phyloP scores from a whole-genome alignment of 1,140 invertebrate genomes.

The Drosophila tristis region DNA sequence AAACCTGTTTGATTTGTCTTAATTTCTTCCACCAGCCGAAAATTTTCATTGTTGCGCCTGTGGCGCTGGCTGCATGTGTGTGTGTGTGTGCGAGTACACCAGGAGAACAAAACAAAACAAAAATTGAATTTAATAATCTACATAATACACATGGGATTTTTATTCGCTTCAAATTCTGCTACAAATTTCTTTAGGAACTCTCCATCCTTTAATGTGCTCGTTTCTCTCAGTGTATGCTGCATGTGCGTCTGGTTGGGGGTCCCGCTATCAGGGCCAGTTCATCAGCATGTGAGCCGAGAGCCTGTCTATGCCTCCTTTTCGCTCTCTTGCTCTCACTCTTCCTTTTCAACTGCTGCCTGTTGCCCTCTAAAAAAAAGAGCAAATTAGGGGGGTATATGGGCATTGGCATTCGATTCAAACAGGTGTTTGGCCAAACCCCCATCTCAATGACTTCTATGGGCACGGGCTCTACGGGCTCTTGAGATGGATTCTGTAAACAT shows the following conservation, averaged over 20 bases:
- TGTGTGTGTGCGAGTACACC: conserved; percentile 12
- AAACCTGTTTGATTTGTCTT: conserved; percentile 79
- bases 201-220: neutral
- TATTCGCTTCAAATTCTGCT: neutral
- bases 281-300: conserved; percentile 47
- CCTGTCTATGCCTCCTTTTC: conserved; percentile 34
- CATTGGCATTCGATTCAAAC: too few species aligned
- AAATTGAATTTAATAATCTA: too few species aligned
- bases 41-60: conserved; percentile 26
- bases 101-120: neutral
- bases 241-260: conserved; percentile 11
- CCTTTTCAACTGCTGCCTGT: neutral
- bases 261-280: conserved; percentile 54
- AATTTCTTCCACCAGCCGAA: conserved; percentile 70
- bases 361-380: conserved; percentile 1
- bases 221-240: conserved; percentile 1
- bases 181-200: neutral
- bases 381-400: too few species aligned
- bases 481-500: neutral
- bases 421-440: too few species aligned
- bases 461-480: too few species aligned
- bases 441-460: neutral
- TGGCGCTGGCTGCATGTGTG: conserved; percentile 12
- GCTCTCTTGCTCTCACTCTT: conserved; percentile 1
- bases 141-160: too few species aligned